phyloP scores from a whole-genome alignment of 64 coral and sea anemone genomes.

The Dendrophyllia cribrosa region DNA sequence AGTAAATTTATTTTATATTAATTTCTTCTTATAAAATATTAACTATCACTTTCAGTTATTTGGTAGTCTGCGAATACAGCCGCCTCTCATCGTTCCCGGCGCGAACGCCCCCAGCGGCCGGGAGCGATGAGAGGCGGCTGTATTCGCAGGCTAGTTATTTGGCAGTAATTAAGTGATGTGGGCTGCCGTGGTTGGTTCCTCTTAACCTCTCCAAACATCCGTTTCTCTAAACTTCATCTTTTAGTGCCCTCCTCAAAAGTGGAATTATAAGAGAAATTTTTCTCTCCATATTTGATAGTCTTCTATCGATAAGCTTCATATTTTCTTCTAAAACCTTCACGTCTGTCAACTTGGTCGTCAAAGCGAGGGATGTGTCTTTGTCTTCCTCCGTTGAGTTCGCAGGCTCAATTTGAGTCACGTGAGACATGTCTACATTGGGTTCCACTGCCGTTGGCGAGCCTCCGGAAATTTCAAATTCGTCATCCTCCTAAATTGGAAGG shows the following conservation, averaged over 20 bases:
- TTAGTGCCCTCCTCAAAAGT: neutral
- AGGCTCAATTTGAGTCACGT: neutral
- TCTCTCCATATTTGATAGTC: constrained; percentile 16
- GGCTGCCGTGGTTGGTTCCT: too few relatives aligned
- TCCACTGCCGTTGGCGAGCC: neutral
- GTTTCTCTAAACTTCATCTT: neutral
- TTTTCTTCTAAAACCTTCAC: neutral
- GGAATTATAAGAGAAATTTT: constrained; percentile 13
- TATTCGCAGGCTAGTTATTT: too few relatives aligned
- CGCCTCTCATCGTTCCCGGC: too few relatives aligned
- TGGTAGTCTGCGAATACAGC: too few relatives aligned
- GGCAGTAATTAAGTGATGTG: too few relatives aligned
- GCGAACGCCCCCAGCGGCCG: too few relatives aligned
- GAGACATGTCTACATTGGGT: neutral
- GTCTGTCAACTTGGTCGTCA: neutral
- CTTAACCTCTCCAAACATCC: too few relatives aligned
- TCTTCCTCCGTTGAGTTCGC: neutral
- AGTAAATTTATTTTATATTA: too few relatives aligned
- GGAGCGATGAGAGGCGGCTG: too few relatives aligned
- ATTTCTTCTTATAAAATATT: too few relatives aligned
- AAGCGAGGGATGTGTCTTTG: neutral
- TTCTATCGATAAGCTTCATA: constrained; percentile 15
- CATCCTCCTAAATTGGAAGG: neutral
- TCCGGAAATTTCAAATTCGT: neutral
- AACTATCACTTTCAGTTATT: too few relatives aligned